Evolutionary conservation across 2,888 invertebrate genomes (phyloP).

Genomic region (Bedellia somnulentella): DNA sequence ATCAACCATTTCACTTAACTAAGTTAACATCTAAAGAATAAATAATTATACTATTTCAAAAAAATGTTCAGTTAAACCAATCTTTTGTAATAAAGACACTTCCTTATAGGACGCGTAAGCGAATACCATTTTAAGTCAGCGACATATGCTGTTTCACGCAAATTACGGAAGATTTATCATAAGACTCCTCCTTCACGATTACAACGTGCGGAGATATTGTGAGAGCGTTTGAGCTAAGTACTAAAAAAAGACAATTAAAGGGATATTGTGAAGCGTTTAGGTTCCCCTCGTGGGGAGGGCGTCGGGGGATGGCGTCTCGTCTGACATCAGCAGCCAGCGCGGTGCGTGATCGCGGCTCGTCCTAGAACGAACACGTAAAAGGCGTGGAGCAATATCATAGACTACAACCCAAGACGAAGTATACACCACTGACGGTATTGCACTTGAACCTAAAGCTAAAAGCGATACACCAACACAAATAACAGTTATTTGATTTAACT

Average conservation of each 20-base stretch:
- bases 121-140: constrained; percentile 57
- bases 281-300: constrained; percentile 22
- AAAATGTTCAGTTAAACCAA: too few species aligned
- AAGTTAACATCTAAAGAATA: too few species aligned
- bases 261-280: constrained; percentile 55
- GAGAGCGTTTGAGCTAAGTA: constrained; percentile 46
- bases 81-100: too few species aligned
- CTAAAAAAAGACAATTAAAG: constrained; percentile 60
- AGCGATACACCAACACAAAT: constrained; percentile 32
- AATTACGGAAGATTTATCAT: constrained; percentile 62
- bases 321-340: constrained; percentile 11
- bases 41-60: too few species aligned
- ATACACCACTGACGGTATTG: constrained; percentile 57
- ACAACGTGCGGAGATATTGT: constrained; percentile 60
- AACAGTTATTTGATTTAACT: constrained; percentile 58
- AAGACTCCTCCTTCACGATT: constrained; percentile 60
- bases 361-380: constrained; percentile 51
- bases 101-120: too few species aligned
- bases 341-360: constrained; percentile 31
- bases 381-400: constrained; percentile 60
- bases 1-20: too few species aligned
- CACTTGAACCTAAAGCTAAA: constrained; percentile 59
- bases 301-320: too few species aligned
- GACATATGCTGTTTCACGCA: constrained; percentile 63
- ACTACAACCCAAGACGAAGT: constrained; percentile 45